These are phyloP conservation scores for Drosophila eohydei DNA, from an alignment of 2,888 invertebrate genomes.

Conservation along the genomic window DNA sequence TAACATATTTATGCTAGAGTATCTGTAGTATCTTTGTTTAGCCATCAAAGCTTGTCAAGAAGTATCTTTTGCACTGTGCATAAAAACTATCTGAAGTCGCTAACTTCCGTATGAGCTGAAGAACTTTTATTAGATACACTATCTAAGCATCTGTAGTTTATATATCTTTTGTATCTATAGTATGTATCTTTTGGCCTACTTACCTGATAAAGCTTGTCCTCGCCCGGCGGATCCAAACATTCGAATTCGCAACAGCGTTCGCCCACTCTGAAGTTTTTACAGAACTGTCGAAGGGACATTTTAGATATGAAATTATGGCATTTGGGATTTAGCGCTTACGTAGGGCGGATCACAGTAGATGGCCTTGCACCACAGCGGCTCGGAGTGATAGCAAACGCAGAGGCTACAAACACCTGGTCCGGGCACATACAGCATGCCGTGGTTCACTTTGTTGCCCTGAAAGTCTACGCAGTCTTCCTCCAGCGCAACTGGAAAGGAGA, in stretches of 20 bases:
- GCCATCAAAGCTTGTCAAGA: no score
- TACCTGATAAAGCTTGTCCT: conserved; percentile 87
- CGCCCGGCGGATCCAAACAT: conserved; percentile 92
- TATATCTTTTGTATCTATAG: not conserved
- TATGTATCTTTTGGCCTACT: conserved; percentile 10
- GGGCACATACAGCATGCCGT: conserved; percentile 93
- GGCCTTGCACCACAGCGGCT: conserved; percentile 94
- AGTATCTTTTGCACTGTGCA: no score
- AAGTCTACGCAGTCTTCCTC: conserved; percentile 94
- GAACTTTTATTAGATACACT: not conserved
- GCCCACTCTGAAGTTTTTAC: conserved; percentile 93
- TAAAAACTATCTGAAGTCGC: no score
- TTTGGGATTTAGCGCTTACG: conserved; percentile 86
- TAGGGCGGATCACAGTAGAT: conserved; percentile 94
- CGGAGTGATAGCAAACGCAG: conserved; percentile 94
- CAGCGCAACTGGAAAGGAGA: conserved; percentile 80
- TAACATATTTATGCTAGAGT: no score
- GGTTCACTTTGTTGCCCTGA: conserved; percentile 91
- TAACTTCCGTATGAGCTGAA: no score
- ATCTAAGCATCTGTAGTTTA: not conserved
- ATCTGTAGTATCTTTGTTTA: no score
- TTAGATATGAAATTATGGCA: not conserved
- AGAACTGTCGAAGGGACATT: conserved; percentile 87
- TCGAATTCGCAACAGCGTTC: conserved; percentile 95
- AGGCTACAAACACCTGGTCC: conserved; percentile 94